Evolutionary conservation across 2,888 invertebrate genomes (phyloP), one percentile per base, ranked within the genome.

Genomic region (Thymelicus acteon): DNA sequence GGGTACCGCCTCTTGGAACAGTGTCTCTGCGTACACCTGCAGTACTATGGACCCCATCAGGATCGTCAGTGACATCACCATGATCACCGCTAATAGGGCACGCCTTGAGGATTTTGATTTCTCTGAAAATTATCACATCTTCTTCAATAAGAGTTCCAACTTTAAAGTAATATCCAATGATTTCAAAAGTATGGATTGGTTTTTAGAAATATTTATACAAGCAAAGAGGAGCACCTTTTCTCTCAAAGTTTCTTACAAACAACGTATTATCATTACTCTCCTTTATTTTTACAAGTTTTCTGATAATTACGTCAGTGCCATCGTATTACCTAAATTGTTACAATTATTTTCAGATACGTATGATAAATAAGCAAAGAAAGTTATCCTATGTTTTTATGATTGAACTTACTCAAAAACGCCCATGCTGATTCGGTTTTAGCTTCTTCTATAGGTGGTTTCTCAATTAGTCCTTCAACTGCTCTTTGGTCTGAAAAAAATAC

Each of bases 11-110:
- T 90, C 88, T 57, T 83, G 85, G 78, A 93, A 91, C 7, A 93
- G 78, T 0, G 89, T 86, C 72, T 92, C 92, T 0, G 93, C 92
- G 70, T 90, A 93, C 1, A 92, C 89, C 74, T 92, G 91, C 0
- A 93, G 82, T 0, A 91, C 89, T 0, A 89, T 80, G 6, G 88
- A 84, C 0, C 93, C 93, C 91, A 92, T 92, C 74, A 89, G 77
- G n/a, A 87, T 87, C 0, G 87, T 82, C 1, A 84, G 12, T 0
- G 84, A 76, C 86, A 91, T 90, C 6, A 86, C 76, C 0, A 83
- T 79, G 0, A 93, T 75, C 1, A 85, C 83, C 0, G 82, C 72
- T 0, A 73, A 15, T 1, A 91, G 72, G 0, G 90, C 91, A 0
- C 85, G 83, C 39, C 84, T 83, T 0, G 91, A 89, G 8, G 89